Base-by-base conservation (phyloP, 2,797 vertebrate species). In the Phylloscopus collybita region DNA sequence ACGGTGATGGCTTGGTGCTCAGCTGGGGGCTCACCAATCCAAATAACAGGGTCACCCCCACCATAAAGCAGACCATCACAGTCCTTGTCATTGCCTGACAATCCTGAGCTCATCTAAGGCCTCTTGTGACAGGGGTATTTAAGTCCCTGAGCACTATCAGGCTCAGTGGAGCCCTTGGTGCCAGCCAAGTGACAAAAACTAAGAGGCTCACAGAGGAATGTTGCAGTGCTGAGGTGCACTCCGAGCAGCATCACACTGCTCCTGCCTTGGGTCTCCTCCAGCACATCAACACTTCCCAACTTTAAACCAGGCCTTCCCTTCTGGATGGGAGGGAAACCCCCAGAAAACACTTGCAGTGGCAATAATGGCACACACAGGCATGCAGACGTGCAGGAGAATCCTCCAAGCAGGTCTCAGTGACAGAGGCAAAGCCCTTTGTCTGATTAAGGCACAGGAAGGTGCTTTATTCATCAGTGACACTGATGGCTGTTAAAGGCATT, bases 301-400 rank as follows among this genome's bases (percentile, higher is more conserved):
- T 62, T 64, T 11, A 16, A 59, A 1, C 16, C 34, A 34, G 51
- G 15, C 13, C 36, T 64, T 82, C 32, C 6, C 3, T 27, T 36
- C 64, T 27, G 36, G 22, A 47, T 9, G 1, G 4, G 50, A n/a
- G 17, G 17, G 53, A 87, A 81, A 54, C 19, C 56, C 56, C 51
- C n/a, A 8, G 8, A 38, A 30, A 42, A 21, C 9, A 2, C 34
- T 0, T 0, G 4, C 0, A 3, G 23, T 30, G 26, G 17, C 67
- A 59, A 6, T 23, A 42, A 11, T 9, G 47, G 53, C 3, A 1
- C 32, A 6, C 25, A 6, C 9, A 17, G 32, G 18, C 20, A 42
- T 3, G 1, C 30, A 45, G 6, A 5, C 0, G 0, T 0, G 2
- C 2, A 0, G 69, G 29, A 61, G 50, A 80, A 61, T 13, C 73